Evolutionary conservation across 2,888 invertebrate species (phyloP).

Genomic region (Cataglyphis altisquamis): DNA sequence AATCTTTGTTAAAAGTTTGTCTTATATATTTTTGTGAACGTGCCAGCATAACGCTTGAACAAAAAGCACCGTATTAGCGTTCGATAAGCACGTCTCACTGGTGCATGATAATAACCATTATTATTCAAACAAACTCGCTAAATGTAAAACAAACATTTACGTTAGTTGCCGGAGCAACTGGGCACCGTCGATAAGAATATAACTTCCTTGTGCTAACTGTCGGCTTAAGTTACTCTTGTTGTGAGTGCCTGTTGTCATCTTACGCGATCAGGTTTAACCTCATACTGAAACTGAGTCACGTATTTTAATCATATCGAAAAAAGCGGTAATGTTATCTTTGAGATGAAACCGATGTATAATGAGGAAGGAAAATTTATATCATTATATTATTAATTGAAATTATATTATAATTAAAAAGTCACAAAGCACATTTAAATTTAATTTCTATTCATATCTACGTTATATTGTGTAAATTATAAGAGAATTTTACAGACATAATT

Average conservation of each 20-base stretch:
- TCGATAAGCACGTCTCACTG: conserved; percentile 58
- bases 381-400: background rate
- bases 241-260: background rate
- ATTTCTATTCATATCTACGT: background rate
- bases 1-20: background rate
- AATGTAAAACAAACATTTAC: conserved; percentile 69
- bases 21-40: conserved; percentile 43
- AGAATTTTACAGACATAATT: background rate
- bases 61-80: conserved; percentile 41
- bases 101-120: conserved; percentile 64
- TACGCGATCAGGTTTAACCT: background rate
- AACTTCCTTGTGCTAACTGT: conserved; percentile 19
- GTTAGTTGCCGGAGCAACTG: conserved; percentile 35
- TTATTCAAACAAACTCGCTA: conserved; percentile 66
- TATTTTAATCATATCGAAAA: background rate
- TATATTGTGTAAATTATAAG: background rate
- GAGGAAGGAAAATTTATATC: background rate
- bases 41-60: conserved; percentile 50
- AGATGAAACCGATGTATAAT: background rate
- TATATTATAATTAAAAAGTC: background rate
- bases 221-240: background rate
- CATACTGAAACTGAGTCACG: background rate
- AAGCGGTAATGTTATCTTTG: background rate
- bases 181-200: conserved; percentile 57
- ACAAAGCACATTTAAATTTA: background rate